Evolutionary conservation across 1,140 invertebrate species (phyloP), one percentile per base, ranked within the genome.

Genomic region (Sipha flava): DNA sequence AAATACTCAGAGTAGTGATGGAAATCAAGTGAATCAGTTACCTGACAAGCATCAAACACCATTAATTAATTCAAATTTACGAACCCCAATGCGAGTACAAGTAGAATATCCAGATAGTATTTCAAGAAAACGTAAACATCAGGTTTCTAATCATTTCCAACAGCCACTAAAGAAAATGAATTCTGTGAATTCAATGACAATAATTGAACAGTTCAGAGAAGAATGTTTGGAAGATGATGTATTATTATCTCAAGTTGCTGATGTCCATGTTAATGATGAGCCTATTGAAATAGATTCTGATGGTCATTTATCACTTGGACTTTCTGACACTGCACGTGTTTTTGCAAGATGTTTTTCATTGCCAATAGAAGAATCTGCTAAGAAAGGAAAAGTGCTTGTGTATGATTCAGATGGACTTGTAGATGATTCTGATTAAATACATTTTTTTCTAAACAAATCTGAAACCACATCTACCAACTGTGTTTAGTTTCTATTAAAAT

Each of bases 331-430:
- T n/a, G 73, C n/a, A 18, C 73, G 23, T 43, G 73, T 77, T 18
- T 77, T 77, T 59, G 73, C 73, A 3, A 77, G 73, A 54, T 77
- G 73, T 23, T 57, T 37, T 57, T 26, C 73, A 0, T 77, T 77
- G 3, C 21, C 52, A 59, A 6, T 40, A n/a, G 21, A 40, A 59
- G 59, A 77, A 43, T 77, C 73, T 0, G 52, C 52, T 26, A 59
- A 29, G 21, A 77, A 77, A 59, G 73, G 52, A 26, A 77, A 77
- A 59, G 49, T 77, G 2, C 26, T 77, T 1, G 73, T 77, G 26
- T 77, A 77, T 77, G 73, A 77, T 59, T 77, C 73, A 26, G 73
- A 77, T 57, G 73, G 73, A 43, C 49, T 77, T 40, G 16, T n/a
- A 43, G 34, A 18, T 57, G 73, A 77, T 18, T 77, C 73, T 26